phyloP scores from a whole-genome alignment of 1,140 invertebrate genomes.

The Meloidogyne floridensis region DNA sequence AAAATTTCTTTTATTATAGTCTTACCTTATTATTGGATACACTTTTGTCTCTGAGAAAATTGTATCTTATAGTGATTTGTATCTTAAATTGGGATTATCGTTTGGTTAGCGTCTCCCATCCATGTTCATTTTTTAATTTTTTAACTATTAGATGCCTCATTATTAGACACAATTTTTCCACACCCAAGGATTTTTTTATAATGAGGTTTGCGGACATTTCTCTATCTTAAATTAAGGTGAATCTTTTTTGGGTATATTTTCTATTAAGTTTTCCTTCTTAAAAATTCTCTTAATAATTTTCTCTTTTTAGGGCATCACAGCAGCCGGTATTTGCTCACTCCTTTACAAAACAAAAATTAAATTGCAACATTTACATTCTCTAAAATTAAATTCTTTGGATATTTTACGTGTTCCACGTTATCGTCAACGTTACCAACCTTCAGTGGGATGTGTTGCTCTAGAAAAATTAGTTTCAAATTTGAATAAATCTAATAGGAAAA shows the following conservation, averaged over 20 bases:
- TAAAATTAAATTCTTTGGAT: conserved; percentile 30
- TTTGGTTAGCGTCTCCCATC: no score
- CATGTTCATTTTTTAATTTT: no score
- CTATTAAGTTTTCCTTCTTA: background rate
- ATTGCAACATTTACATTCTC: conserved; percentile 12
- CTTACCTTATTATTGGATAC: no score
- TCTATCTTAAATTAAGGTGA: background rate
- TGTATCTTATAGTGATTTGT: no score
- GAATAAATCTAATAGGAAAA: background rate
- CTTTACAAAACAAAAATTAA: conserved; percentile 31
- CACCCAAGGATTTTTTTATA: no score
- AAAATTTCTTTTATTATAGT: no score
- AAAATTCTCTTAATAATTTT: background rate
- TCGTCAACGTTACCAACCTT: conserved; percentile 28
- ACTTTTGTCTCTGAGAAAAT: no score
- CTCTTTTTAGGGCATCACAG: conserved; percentile 19
- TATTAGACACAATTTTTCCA: no score
- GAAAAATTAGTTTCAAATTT: background rate
- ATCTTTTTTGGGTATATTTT: no score
- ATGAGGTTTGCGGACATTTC: no score
- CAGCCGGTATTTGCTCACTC: conserved; percentile 18
- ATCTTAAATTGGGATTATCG: no score
- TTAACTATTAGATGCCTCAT: no score
- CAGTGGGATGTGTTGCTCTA: conserved; percentile 22
- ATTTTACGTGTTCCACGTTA: conserved; percentile 28